Evolutionary conservation across 92 coral and sea anemone genomes (phyloP), one percentile per base, ranked within the genome.

Genomic region (Desmophyllum pertusum): DNA sequence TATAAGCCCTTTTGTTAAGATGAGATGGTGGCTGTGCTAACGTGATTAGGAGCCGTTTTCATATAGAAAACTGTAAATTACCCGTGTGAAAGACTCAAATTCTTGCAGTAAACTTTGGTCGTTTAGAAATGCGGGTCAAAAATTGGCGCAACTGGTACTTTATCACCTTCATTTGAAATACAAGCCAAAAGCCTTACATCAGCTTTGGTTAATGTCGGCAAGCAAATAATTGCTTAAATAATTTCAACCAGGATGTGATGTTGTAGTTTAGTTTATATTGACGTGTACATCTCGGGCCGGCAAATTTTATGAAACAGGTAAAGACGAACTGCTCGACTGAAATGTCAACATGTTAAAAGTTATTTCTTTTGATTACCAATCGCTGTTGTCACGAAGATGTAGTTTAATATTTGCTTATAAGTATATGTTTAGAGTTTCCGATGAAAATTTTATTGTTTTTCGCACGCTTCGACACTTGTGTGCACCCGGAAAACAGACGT

Each of bases 401-500:
- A 70, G 78, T 70, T 50, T 81, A 21, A 29, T 81, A 52, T 70
- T 82, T 71, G 35, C 78, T 59, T 42, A 57, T 45, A 27, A 70
- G 78, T 82, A 35, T 23, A 21, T n/a, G n/a, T 82, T 82, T 82
- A 33, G 11, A 70, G 23, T 73, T 71, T 40, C 29, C 17, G n/a
- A 55, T 53, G 42, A 82, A 41, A 82, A 72, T 82, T 80, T 71
- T 70, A 52, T 71, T 71, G 77, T 71, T 50, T 52, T 81, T 36
- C 9, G 53, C 85, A 23, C 40, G 85, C 55, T 65, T 79, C 75
- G 39, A 35, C 64, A 79, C 53, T 65, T 41, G 65, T 33, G 19
- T 46, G 9, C 35, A 25, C 75, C 3, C 45, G 39, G 46, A 79
- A 66, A 50, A 0, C 39, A 39, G 72, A 63, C 63, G 76, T 80